Percentiles rank a stretch among this genome's conserved stretches.
phyloP scores from a whole-genome alignment of 2,888 invertebrate species.

The Hyposoter didymator region DNA sequence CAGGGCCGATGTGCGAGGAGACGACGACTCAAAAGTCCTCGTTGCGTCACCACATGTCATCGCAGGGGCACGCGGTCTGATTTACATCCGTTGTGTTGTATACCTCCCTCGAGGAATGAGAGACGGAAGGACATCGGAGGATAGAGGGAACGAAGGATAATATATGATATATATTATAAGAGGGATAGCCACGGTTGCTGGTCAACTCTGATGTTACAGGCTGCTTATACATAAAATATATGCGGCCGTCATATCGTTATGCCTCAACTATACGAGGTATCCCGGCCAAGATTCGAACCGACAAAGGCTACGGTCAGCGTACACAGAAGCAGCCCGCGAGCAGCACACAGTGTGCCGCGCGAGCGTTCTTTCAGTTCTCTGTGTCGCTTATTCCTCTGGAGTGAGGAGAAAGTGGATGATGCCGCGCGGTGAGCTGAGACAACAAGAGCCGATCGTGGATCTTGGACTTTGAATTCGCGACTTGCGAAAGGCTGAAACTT shows the following conservation, averaged over 20 bases:
- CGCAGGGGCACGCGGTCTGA: conserved; percentile 74
- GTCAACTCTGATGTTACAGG: conserved; percentile 60
- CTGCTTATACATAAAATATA: conserved; percentile 80
- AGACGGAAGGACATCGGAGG: conserved; percentile 44
- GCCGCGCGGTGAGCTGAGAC: conserved; percentile 8
- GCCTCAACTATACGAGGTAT: conserved; percentile 70
- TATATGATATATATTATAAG: conserved; percentile 46
- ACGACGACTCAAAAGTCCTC: conserved; percentile 57
- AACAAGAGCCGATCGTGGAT: conserved; percentile 20
- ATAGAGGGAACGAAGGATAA: conserved; percentile 31
- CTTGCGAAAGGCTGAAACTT: conserved; percentile 33
- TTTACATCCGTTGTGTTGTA: conserved; percentile 78
- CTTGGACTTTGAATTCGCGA: conserved; percentile 26
- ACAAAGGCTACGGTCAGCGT: conserved; percentile 71
- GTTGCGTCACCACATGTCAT: conserved; percentile 82
- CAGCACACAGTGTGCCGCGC: conserved; percentile 25
- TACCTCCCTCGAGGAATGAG: conserved; percentile 61
- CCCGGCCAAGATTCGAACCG: conserved; percentile 68
- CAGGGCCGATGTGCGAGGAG: conserved; percentile 30
- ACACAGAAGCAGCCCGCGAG: conserved; percentile 70
- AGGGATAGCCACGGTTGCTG: conserved; percentile 37
- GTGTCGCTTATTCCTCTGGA: conserved; percentile 3
- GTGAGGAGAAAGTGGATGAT: conserved; percentile 13
- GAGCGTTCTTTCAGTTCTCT: conserved; percentile 18
- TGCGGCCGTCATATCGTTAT: conserved; percentile 81